Evolutionary conservation across 37 sponge, comb jelly and placozoan genomes (phyloP), one percentile per base, ranked within the genome.

Genomic region (Dysidea cf. avara): DNA sequence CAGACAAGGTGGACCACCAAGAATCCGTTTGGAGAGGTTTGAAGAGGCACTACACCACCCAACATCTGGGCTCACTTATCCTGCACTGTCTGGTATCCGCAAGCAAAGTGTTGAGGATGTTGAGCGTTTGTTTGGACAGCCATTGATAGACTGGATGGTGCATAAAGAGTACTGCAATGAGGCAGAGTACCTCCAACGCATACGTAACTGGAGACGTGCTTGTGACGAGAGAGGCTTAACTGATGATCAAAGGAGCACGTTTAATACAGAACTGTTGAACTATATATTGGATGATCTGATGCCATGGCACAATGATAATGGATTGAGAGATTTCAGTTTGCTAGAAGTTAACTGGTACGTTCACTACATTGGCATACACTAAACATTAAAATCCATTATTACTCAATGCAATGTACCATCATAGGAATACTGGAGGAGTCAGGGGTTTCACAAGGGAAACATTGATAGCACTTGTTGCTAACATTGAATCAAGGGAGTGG

Each of bases 241-340:
- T 59, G 22, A 20, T 24, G 61, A 59, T 13, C 61, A 59, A 22
- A 17, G 61, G 22, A 17, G n/a, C 22, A 17, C 21, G 16, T 59
- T 59, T 22, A 21, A 24, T 20, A 59, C 12, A 13, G 61, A 59
- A 17, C n/a, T 59, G 21, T 59, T 59, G 14, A 38, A 66, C 5
- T 11, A 39, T 29, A 66, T 66, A 7, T 26, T 66, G 6, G 68
- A 66, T 66, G 68, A 66, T 43, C 49, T 66, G 49, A 66, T 66
- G 68, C 68, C 68, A 21, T 66, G 68, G 68, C 49, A 66, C 31
- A n/a, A n/a, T n/a, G n/a, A n/a, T n/a, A n/a, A n/a, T n/a, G n/a
- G n/a, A n/a, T n/a, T n/a, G n/a, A 38, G 5, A 66, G 68, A 66
- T 47, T 66, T 66, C 24, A 39, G 48, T 21, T 39, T 66, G 24